Evolutionary conservation across 1,140 invertebrate species (phyloP).

Genomic region (Drosophila kurseongensis): DNA sequence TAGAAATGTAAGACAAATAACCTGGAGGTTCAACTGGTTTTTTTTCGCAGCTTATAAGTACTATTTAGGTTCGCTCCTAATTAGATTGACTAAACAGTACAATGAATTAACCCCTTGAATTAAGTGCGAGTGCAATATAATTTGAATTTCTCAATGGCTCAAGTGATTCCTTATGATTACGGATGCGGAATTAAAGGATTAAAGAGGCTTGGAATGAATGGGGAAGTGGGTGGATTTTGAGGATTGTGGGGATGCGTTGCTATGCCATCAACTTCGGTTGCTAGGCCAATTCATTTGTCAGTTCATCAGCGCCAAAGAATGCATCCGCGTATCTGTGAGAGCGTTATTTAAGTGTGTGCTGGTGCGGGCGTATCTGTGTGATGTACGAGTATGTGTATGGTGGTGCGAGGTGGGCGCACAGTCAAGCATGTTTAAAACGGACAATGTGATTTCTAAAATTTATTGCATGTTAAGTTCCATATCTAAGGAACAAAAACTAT

Average conservation of each 20-base stretch:
- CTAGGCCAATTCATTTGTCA: constrained; percentile 51
- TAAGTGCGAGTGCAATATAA: constrained; percentile 1
- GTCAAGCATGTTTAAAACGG: background rate
- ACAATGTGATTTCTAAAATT: too few relatives aligned
- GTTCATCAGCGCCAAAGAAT: constrained; percentile 48
- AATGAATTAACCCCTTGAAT: background rate
- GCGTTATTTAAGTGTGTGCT: background rate
- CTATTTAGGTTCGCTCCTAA: background rate
- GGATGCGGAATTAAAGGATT: constrained; percentile 28
- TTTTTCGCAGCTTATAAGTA: background rate
- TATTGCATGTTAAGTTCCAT: too few relatives aligned
- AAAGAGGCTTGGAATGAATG: background rate
- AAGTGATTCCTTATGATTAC: constrained; percentile 12
- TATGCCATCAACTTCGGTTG: constrained; percentile 14
- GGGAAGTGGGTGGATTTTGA: background rate
- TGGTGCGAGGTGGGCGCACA: background rate
- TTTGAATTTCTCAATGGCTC: constrained; percentile 14
- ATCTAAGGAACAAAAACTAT: too few relatives aligned
- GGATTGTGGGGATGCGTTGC: background rate
- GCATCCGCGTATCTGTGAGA: constrained; percentile 13
- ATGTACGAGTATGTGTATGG: constrained; percentile 12
- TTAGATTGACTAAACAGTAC: constrained; percentile 2
- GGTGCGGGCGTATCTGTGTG: constrained; percentile 11
- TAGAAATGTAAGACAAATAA: background rate
- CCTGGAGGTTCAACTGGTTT: background rate